Evolutionary conservation across 2,113 vertebrate species (phyloP), one percentile per base, ranked within the genome.

Genomic region (Meles meles): DNA sequence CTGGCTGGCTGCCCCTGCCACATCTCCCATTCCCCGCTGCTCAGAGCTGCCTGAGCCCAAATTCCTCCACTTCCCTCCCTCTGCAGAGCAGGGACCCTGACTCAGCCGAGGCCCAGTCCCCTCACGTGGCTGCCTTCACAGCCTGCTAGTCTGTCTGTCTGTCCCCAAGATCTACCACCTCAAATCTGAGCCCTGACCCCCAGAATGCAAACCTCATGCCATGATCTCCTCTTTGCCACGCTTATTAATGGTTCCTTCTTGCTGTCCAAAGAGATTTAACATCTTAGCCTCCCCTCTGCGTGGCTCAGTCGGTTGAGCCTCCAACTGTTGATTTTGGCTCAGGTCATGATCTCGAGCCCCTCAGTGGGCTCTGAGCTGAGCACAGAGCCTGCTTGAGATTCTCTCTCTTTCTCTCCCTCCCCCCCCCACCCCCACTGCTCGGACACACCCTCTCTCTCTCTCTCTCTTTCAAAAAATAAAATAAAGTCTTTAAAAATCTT

Each of bases 91-190:
- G 81, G 34, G 20, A 42, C 4, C 4, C 15, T 1, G 0, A 15
- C 77, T 37, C 29, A 7, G 52, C 67, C 9, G 6, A 47, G 39
- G 15, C 23, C 21, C 2, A 0, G 1, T 52, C 39, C 0, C 52
- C 61, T 63, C 21, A 0, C 2, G 0, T 3, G 47, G 37, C 29
- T 17, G 59, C 23, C 31, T 49, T 5, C 0, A 13, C 5, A 34
- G 49, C 72, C 55, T 80, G 67, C 74, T 0, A 0, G 63, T 39
- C 82, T 37, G 18, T 31, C 55, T 55, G 47, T 52, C 49, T 52
- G 49, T 69, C 25, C 12, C 44, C 37, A 7, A 9, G 37, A 27
- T 1, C 3, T 49, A 67, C 67, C 11, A 4, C 25, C 21, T 3
- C 72, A 52, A 10, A 17, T 25, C 39, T 6, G 2, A n/a, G n/a